Conservation (phyloP, 2,113 vertebrate species). For the Hiodon tergisus region DNA sequence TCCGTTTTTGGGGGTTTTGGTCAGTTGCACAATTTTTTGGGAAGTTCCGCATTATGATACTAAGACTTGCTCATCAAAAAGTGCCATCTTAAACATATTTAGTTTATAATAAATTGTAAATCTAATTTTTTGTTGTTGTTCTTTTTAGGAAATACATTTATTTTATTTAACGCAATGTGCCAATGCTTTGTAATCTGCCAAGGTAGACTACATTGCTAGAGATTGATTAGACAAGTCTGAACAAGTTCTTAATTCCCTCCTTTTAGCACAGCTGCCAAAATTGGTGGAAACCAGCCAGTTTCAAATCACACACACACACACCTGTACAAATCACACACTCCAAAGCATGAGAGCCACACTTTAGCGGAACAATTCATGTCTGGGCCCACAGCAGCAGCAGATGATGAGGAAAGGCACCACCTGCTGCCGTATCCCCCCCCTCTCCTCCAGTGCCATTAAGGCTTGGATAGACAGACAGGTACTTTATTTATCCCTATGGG, state of each 20-base stretch:
- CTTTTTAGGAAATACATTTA: not conserved
- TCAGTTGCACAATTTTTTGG: not conserved
- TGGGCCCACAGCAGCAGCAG: not conserved
- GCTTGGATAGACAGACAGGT: not conserved
- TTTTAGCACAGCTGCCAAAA: too few species aligned
- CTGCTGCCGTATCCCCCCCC: not conserved
- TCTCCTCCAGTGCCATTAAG: constrained; percentile 3
- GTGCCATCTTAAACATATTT: too few species aligned
- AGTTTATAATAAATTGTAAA: not conserved
- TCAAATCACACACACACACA: too few species aligned
- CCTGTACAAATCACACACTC: not conserved
- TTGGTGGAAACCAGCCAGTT: too few species aligned
- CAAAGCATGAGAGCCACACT: not conserved
- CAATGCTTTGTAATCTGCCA: not conserved
- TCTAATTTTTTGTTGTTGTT: not conserved
- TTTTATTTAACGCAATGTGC: not conserved
- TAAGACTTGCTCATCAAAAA: not conserved
- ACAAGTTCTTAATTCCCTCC: too few species aligned
- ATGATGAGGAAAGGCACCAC: too few species aligned
- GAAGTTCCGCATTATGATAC: constrained; percentile 8
- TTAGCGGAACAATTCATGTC: constrained; percentile 5
- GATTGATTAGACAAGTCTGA: too few species aligned
- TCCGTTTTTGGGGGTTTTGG: not conserved
- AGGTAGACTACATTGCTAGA: too few species aligned
- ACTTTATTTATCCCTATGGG: too few species aligned